Evolutionary conservation across 2,888 invertebrate genomes (phyloP).

Genomic region (Leptopilina drosophilae): DNA sequence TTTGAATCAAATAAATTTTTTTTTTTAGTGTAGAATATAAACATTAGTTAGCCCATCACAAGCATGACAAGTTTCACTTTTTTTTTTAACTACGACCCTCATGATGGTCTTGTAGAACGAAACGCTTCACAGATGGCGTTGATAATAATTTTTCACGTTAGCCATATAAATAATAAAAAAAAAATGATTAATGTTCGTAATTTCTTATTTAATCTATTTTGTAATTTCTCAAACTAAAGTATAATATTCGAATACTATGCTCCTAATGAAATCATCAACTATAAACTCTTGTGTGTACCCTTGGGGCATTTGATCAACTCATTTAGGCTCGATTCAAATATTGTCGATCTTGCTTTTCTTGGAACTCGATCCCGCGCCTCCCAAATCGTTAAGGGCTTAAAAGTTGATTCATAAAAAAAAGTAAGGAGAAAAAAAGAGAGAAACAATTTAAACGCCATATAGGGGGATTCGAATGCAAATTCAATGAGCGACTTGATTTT

Average conservation of each 20-base stretch:
- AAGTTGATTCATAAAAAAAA: background rate
- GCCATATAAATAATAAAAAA: too few relatives aligned
- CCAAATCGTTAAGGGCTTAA: conserved; percentile 63
- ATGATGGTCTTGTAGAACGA: too few relatives aligned
- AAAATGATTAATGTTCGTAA: background rate
- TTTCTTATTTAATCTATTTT: background rate
- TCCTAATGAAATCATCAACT: conserved; percentile 26
- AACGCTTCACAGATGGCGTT: too few relatives aligned
- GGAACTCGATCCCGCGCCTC: conserved; percentile 62
- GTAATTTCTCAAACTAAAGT: background rate
- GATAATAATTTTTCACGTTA: too few relatives aligned
- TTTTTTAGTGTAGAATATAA: too few relatives aligned
- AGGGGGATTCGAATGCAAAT: conserved; percentile 69
- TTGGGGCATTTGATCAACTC: conserved; percentile 26
- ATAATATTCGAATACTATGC: background rate
- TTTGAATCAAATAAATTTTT: too few relatives aligned
- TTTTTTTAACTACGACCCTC: too few relatives aligned
- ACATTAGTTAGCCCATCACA: too few relatives aligned
- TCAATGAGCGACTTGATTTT: conserved; percentile 56
- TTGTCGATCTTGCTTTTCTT: conserved; percentile 27
- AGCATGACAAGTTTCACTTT: too few relatives aligned
- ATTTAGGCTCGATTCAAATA: conserved; percentile 18
- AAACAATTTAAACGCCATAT: conserved; percentile 32
- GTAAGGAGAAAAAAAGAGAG: too few relatives aligned
- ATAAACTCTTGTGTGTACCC: background rate